A percentile compares a stretch with the other conserved stretches of the same genome.
These are phyloP conservation scores for Gallirallus australis DNA, from an alignment of 2,797 vertebrate genomes.

Conservation along the genomic window DNA sequence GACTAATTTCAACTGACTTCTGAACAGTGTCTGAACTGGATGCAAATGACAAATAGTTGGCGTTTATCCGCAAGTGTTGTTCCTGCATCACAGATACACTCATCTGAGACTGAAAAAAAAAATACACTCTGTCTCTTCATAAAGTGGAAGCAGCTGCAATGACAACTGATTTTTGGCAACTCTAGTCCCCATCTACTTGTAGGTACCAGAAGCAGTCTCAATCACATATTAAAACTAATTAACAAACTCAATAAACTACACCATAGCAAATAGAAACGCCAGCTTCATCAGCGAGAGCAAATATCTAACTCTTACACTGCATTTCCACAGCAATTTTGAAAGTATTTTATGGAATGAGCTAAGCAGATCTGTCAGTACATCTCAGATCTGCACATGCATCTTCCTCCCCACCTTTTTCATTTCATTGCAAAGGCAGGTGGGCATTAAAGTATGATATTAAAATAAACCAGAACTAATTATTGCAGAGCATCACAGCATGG, in stretches of 20 bases:
- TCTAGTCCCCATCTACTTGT: background rate
- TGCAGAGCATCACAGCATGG: background rate
- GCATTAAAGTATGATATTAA: background rate
- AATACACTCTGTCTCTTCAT: conserved; percentile 29
- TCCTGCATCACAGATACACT: conserved; percentile 10
- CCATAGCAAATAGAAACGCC: conserved; percentile 2
- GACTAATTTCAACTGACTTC: conserved; percentile 52
- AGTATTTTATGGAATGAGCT: background rate
- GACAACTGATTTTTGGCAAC: conserved; percentile 57
- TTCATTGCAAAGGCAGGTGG: background rate
- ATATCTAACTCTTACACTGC: background rate
- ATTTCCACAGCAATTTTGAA: background rate
- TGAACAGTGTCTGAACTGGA: conserved; percentile 54
- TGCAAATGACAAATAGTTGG: conserved; percentile 64
- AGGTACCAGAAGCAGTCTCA: conserved; percentile 19
- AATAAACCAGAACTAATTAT: background rate
- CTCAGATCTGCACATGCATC: background rate
- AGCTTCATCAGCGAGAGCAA: background rate
- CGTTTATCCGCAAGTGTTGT: conserved; percentile 33
- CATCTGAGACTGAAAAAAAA: background rate
- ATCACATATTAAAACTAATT: conserved; percentile 46
- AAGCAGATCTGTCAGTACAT: background rate
- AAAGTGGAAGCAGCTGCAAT: conserved; percentile 64
- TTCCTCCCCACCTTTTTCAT: background rate
- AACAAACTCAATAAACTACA: conserved; percentile 34